These are phyloP conservation scores for Quadriops clusia DNA, from an alignment of 2,888 invertebrate species.

Conservation along the genomic window DNA sequence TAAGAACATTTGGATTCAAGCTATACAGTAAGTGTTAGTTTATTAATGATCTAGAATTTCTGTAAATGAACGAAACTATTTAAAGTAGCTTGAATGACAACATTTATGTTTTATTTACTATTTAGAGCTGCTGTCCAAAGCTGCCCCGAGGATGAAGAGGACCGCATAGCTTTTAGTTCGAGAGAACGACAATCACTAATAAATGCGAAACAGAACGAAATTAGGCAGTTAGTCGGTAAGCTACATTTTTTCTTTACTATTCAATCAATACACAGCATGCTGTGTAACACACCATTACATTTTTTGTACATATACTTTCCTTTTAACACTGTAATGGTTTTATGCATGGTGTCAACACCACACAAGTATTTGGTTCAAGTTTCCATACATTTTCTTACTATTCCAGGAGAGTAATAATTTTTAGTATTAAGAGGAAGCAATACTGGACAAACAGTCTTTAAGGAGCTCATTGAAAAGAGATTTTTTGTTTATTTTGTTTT, in stretches of 20 bases:
- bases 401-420: too few species aligned
- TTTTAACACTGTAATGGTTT: too few species aligned
- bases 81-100: background rate
- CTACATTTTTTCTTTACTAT: conserved; percentile 14
- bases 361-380: too few species aligned
- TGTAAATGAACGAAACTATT: conserved; percentile 6
- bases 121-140: conserved; percentile 65
- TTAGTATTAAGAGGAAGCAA: too few species aligned
- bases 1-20: conserved; percentile 80
- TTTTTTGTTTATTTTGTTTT: too few species aligned
- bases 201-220: conserved; percentile 66
- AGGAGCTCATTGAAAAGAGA: too few species aligned
- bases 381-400: too few species aligned
- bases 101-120: conserved; percentile 13
- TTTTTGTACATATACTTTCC: conserved; percentile 9
- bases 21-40: conserved; percentile 49
- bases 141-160: conserved; percentile 75
- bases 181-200: conserved; percentile 69
- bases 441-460: too few species aligned
- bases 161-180: conserved; percentile 54
- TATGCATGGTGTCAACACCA: too few species aligned
- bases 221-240: conserved; percentile 70
- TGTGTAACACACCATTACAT: conserved; percentile 1
- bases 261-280: background rate
- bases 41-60: conserved; percentile 7